These are phyloP conservation scores for Chaenogobius annularis DNA, from an alignment of 2,113 vertebrate genomes.

Conservation along the genomic window DNA sequence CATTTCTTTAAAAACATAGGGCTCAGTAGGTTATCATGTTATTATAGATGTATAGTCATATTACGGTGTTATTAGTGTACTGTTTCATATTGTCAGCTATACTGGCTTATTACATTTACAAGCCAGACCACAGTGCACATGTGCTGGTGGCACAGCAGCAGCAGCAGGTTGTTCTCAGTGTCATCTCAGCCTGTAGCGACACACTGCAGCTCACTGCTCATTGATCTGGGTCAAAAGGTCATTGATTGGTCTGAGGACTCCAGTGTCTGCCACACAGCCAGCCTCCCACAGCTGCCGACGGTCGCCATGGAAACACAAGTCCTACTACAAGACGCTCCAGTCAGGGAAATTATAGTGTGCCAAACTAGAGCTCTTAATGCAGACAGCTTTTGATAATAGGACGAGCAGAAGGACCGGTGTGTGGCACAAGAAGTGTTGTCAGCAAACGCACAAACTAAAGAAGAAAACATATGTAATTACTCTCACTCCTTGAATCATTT, in stretches of 20 bases:
- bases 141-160: slow-evolving; percentile 12
- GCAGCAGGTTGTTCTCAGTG: slow-evolving; percentile 3
- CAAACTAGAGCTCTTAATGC: slow-evolving; percentile 19
- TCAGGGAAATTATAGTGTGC: slow-evolving; percentile 64
- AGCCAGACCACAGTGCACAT: slow-evolving; percentile 10
- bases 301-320: slow-evolving; percentile 76
- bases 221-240: slow-evolving; percentile 78
- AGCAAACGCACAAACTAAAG: background rate
- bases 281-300: slow-evolving; percentile 67
- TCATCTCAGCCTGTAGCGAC: slow-evolving; percentile 38
- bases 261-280: slow-evolving; percentile 67
- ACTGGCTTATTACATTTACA: no score
- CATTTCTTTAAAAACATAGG: no score
- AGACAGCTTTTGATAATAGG: slow-evolving; percentile 3
- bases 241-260: slow-evolving; percentile 62
- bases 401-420: background rate
- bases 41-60: no score
- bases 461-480: background rate
- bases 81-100: no score
- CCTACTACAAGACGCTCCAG: slow-evolving; percentile 55
- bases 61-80: no score
- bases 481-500: no score
- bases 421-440: background rate
- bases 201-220: slow-evolving; percentile 48
- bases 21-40: no score